Evolutionary conservation across 1,140 invertebrate species (phyloP), one percentile per base, ranked within the genome.

Genomic region (Drosophila insularis): DNA sequence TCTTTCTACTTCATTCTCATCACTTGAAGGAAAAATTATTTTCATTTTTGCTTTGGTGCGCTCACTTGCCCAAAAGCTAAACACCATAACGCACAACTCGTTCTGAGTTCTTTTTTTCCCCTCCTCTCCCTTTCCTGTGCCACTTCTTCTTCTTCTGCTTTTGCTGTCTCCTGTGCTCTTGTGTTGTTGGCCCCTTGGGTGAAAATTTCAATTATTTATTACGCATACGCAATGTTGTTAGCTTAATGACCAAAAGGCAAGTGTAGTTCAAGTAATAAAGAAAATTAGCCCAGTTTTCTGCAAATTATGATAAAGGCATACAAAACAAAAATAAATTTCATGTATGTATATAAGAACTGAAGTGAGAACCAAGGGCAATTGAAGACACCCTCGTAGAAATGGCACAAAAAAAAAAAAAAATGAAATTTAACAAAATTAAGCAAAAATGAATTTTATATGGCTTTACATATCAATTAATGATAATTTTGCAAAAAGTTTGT

Each of bases 161-260:
- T 31, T 17, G 43, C 14, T 58, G 27, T 58, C 53, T 53, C 43
- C 59, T 23, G 32, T 54, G 21, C 61, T 53, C 31, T 59, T 31
- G 50, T 50, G 19, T 31, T 61, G 61, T 78, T 72, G 61, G 23
- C 68, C 32, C 68, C 46, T 17, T 31, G 74, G 70, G 67, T 78
- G 82, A 73, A 75, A 73, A 82, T 87, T 89, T 89, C 84, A 87
- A 84, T 89, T 87, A 89, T 87, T 84, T 84, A 87, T 87, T 89
- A 71, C 71, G 75, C 82, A 87, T 79, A 86, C 82, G 75, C 79
- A 76, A 71, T 72, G 84, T 75, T 81, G 78, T 72, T 76, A 76
- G 72, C 81, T 76, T 87, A 87, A 87, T 87, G 78, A 71, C 81
- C 43, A 50, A 50, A 19, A 50, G 43, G 43, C 43, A 50, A 50